These are phyloP conservation scores for Anadara kagoshimensis DNA, from an alignment of 1,140 invertebrate genomes.

Conservation along the genomic window DNA sequence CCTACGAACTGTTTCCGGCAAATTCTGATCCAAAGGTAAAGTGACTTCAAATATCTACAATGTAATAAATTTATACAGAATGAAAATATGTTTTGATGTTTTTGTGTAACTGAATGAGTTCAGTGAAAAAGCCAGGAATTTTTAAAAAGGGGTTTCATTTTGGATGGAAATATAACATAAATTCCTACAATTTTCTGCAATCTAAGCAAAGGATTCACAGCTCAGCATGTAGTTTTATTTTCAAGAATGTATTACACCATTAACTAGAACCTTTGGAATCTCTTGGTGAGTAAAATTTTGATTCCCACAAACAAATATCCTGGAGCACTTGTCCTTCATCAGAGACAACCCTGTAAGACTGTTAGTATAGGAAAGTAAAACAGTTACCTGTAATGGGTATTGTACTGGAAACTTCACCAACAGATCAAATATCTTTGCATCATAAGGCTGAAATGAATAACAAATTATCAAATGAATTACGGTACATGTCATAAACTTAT, in stretches of 20 bases:
- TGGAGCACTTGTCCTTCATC: no score
- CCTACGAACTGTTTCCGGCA: slow-evolving; percentile 67
- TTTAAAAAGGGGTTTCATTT: no score
- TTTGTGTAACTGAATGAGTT: no score
- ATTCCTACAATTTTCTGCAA: no score
- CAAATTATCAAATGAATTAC: not conserved
- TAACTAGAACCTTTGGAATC: no score
- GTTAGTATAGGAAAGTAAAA: no score
- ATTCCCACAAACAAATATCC: not conserved
- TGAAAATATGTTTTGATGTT: not conserved
- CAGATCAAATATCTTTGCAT: slow-evolving; percentile 61
- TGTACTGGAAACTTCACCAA: slow-evolving; percentile 49
- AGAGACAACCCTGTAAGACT: no score
- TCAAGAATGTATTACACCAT: no score
- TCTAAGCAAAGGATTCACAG: no score
- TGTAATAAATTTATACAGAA: slow-evolving; percentile 12
- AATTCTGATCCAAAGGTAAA: slow-evolving; percentile 58
- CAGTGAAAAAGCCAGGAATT: no score
- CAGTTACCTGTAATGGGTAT: slow-evolving; percentile 60
- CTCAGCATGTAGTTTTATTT: no score
- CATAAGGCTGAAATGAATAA: slow-evolving; percentile 64
- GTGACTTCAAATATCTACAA: slow-evolving; percentile 53
- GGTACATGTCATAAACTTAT: not conserved
- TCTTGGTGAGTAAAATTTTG: not conserved
- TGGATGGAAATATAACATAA: no score